A percentile compares a stretch with the other conserved stretches of the same genome.
These are phyloP conservation scores for Catostylus mosaicus DNA, from an alignment of 30 jellyfish, hydroid and myxozoan genomes.

Conservation along the genomic window DNA sequence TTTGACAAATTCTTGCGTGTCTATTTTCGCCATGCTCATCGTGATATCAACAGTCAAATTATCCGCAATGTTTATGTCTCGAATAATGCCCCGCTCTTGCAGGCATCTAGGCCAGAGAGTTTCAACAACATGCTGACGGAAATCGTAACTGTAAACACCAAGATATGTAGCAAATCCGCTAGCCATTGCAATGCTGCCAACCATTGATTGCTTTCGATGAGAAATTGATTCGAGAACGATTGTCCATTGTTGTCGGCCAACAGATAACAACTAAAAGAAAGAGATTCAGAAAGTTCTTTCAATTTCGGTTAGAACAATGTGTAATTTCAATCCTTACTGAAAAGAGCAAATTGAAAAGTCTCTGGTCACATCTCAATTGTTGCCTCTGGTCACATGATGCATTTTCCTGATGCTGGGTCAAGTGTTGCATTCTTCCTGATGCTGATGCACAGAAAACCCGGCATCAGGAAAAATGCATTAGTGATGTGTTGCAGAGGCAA, in stretches of 20 bases:
- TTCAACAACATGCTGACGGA: constrained; percentile 46
- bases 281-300: no score
- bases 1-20: constrained; percentile 13
- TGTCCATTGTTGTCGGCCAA: constrained; percentile 68
- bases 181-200: constrained; percentile 63
- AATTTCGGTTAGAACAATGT: no score
- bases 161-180: constrained; percentile 76
- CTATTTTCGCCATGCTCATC: constrained; percentile 30
- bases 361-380: no score
- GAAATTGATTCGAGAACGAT: constrained; percentile 39
- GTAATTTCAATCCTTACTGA: no score
- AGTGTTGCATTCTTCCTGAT: no score
- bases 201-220: constrained; percentile 46
- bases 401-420: no score
- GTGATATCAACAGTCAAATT: constrained; percentile 42
- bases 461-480: no score
- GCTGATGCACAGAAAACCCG: no score
- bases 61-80: constrained; percentile 32
- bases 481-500: no score
- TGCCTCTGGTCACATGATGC: no score
- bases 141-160: constrained; percentile 43
- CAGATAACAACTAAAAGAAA: constrained; percentile 51
- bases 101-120: constrained; percentile 66
- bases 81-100: constrained; percentile 69
- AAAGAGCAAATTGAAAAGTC: no score